phyloP scores from a whole-genome alignment of 2,797 vertebrate species.

The Microctenopoma lineatum region DNA sequence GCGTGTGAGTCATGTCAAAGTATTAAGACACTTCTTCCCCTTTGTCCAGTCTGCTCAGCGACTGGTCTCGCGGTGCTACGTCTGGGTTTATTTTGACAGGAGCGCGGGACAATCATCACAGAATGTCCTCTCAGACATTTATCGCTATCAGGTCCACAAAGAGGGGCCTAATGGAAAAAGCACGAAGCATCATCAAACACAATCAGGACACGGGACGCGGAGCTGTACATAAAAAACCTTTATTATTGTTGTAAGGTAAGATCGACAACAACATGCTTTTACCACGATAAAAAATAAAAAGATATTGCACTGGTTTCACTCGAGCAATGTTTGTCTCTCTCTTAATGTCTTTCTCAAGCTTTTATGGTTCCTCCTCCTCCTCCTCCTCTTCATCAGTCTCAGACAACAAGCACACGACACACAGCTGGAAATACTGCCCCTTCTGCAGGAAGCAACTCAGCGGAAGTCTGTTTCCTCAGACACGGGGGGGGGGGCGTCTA shows the following conservation, averaged over 20 bases:
- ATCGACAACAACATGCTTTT: conserved; percentile 90
- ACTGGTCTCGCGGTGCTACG: no score
- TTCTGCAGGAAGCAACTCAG: conserved; percentile 3
- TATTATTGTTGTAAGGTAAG: conserved; percentile 86
- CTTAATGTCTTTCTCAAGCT: conserved; percentile 40
- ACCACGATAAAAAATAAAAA: conserved; percentile 89
- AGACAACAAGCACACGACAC: conserved; percentile 50
- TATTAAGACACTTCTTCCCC: no score
- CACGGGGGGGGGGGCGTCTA: no score
- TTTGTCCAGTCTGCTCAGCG: no score
- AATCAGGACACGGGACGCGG: neutral
- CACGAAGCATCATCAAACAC: conserved; percentile 9
- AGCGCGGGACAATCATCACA: no score
- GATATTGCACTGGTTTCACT: conserved; percentile 89
- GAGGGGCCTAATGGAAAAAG: conserved; percentile 38
- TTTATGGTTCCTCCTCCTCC: conserved; percentile 29
- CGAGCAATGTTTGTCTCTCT: conserved; percentile 59
- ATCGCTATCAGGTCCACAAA: no score
- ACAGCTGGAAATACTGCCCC: conserved; percentile 31
- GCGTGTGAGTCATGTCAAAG: no score
- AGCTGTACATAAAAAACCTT: conserved; percentile 78
- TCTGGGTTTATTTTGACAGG: no score
- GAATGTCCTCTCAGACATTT: no score
- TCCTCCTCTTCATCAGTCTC: conserved; percentile 37
- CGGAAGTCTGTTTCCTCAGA: conserved; percentile 2